phyloP scores from a whole-genome alignment of 2,797 vertebrate genomes.

The Xiphophorus birchmanni region DNA sequence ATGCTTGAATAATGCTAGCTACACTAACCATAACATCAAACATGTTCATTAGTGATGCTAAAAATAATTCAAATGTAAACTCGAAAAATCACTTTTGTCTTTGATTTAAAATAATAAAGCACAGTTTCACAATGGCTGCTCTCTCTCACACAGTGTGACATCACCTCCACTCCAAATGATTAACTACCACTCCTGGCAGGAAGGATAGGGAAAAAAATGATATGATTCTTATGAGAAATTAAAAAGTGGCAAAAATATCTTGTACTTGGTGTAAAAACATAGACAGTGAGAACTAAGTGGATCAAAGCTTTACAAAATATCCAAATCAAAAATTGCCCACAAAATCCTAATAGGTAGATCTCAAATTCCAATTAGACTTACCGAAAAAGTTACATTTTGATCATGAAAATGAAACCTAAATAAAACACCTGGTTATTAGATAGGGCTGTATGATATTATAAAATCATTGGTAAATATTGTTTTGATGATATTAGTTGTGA shows the following conservation, averaged over 20 bases:
- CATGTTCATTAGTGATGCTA: neutral
- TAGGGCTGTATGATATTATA: neutral
- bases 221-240: neutral
- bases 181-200: neutral
- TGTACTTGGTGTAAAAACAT: neutral
- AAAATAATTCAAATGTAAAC: neutral
- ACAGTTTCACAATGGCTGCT: neutral
- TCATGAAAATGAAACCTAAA: neutral
- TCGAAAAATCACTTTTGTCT: neutral
- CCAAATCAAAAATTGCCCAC: neutral
- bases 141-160: neutral
- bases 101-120: neutral
- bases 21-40: no score
- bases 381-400: neutral
- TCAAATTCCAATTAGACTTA: neutral
- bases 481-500: neutral
- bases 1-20: no score
- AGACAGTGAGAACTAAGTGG: no score
- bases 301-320: neutral
- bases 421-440: neutral
- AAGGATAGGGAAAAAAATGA: no score
- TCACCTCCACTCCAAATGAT: neutral
- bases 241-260: neutral
- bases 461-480: neutral
- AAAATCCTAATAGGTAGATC: neutral